Evolutionary conservation across 2,113 vertebrate species (phyloP).

Genomic region (Coreoperca whiteheadi): DNA sequence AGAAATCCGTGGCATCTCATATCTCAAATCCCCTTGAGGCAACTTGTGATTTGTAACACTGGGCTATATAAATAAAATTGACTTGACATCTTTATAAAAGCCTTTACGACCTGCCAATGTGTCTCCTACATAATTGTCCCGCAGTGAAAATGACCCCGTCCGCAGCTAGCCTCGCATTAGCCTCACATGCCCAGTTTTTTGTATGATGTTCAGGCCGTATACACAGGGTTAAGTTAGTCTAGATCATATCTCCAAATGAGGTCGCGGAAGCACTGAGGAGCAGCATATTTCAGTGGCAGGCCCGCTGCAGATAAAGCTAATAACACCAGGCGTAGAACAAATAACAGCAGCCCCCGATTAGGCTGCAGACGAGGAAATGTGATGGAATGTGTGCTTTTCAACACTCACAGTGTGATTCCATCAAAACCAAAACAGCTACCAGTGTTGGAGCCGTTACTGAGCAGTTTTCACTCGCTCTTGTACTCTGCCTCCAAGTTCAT

Average conservation of each 20-base stretch:
- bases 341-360: conserved; percentile 68
- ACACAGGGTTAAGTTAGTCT: conserved; percentile 64
- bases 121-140: conserved; percentile 42
- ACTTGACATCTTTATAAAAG: conserved; percentile 13
- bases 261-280: conserved; percentile 58
- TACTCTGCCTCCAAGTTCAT: conserved; percentile 12
- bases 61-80: no score
- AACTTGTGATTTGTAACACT: no score
- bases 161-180: conserved; percentile 18
- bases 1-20: conserved; percentile 12
- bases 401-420: conserved; percentile 75
- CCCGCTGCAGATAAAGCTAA: conserved; percentile 78
- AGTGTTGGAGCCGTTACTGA: conserved; percentile 30
- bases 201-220: conserved; percentile 28
- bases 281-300: conserved; percentile 83
- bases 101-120: not conserved
- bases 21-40: no score
- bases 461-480: not conserved
- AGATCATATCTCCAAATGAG: conserved; percentile 73
- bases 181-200: conserved; percentile 40
- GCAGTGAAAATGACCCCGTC: conserved; percentile 16
- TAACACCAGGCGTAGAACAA: conserved; percentile 73
- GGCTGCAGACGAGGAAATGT: conserved; percentile 73
- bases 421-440: conserved; percentile 79
- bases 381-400: conserved; percentile 84